phyloP scores from a whole-genome alignment of 1,140 invertebrate species.

The Dysdera silvatica region DNA sequence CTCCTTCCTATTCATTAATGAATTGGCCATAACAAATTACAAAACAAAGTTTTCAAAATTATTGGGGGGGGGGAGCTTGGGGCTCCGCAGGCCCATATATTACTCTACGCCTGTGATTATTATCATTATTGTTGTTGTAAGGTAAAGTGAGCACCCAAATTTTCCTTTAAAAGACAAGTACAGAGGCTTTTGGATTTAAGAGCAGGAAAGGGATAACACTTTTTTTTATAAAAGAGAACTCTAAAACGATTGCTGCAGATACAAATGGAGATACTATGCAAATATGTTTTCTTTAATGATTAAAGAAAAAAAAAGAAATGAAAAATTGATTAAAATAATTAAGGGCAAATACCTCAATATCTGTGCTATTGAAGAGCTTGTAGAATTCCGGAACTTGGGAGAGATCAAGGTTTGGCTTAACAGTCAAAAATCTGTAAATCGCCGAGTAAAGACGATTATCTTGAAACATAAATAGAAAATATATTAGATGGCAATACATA shows the following conservation, averaged over 20 bases:
- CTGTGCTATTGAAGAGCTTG: conserved; percentile 60
- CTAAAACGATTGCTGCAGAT: neutral
- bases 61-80: too few relatives aligned
- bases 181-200: neutral
- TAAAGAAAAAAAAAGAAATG: conserved; percentile 1
- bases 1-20: too few relatives aligned
- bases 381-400: conserved; percentile 67
- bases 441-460: conserved; percentile 57
- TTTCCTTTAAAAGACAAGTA: neutral
- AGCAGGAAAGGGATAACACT: neutral
- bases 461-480: conserved; percentile 1
- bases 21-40: too few relatives aligned
- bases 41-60: too few relatives aligned
- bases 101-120: too few relatives aligned
- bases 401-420: conserved; percentile 59
- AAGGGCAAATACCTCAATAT: conserved; percentile 49
- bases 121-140: too few relatives aligned
- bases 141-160: too few relatives aligned
- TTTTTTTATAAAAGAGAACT: neutral
- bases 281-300: neutral
- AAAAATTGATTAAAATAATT: conserved; percentile 1
- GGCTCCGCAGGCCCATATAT: too few relatives aligned
- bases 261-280: neutral
- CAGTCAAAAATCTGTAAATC: conserved; percentile 60
- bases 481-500: neutral